Percentiles rank a stretch among this genome's conserved stretches.
These are phyloP conservation scores for Xiphorhynchus elegans DNA, from an alignment of 2,113 vertebrate species.

Conservation along the genomic window DNA sequence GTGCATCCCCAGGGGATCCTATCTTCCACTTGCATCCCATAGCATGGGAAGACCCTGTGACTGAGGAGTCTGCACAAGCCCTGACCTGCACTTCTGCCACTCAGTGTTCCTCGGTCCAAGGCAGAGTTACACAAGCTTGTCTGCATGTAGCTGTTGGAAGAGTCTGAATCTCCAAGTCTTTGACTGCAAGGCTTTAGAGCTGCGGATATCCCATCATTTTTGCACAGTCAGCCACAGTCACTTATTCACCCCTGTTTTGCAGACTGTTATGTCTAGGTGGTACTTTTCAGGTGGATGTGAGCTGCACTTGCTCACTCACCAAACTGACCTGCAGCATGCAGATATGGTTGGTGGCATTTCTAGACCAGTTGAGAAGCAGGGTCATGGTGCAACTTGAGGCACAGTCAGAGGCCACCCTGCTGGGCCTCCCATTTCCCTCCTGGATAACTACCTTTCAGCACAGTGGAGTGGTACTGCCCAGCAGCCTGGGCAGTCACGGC, in stretches of 20 bases:
- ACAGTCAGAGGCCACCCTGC: too few species aligned
- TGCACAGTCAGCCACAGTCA: not conserved
- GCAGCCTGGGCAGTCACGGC: not conserved
- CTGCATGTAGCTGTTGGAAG: not conserved
- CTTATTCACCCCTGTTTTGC: not conserved
- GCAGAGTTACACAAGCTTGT: not conserved
- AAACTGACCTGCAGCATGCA: not conserved
- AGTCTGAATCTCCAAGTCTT: not conserved
- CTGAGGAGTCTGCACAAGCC: not conserved
- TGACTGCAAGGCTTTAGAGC: not conserved
- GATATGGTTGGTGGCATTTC: accelerated
- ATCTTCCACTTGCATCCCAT: not conserved
- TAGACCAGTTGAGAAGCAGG: not conserved
- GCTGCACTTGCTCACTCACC: not conserved
- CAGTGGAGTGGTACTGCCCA: accelerated
- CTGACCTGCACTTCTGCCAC: not conserved
- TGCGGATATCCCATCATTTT: not conserved
- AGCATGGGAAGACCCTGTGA: accelerated
- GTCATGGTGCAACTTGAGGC: accelerated
- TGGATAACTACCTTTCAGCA: not conserved
- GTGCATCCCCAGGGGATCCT: not conserved
- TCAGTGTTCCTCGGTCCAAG: accelerated
- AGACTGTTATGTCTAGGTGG: not conserved
- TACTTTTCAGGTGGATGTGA: not conserved
- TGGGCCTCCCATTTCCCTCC: accelerated